These are phyloP conservation scores for Matsumurasca onukii DNA, from an alignment of 1,140 invertebrate species.

Conservation along the genomic window DNA sequence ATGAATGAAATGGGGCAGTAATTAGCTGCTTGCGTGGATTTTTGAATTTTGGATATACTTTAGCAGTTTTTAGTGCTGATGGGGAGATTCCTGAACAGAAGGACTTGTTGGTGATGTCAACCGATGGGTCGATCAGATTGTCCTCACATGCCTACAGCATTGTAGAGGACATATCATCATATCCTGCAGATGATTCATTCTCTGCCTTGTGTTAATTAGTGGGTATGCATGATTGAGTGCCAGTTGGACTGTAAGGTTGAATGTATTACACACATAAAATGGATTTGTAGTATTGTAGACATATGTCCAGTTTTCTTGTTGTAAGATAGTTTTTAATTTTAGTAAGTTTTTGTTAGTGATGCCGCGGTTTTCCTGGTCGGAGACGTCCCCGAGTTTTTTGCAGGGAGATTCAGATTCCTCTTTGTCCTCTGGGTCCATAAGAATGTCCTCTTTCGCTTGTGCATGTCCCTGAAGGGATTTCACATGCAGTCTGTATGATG, in stretches of 20 bases:
- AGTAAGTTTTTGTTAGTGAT: background rate
- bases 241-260: background rate
- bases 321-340: background rate
- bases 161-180: background rate
- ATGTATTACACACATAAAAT: background rate
- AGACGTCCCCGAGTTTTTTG: no score
- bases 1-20: background rate
- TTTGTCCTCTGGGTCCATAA: no score
- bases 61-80: background rate
- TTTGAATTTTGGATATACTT: background rate
- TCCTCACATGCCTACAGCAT: background rate
- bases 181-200: background rate
- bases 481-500: no score
- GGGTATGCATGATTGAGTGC: background rate
- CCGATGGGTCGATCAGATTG: background rate
- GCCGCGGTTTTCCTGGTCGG: no score
- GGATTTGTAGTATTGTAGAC: background rate
- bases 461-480: no score
- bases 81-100: background rate
- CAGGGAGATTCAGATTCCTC: no score
- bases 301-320: constrained; percentile 5
- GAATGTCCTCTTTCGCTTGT: no score
- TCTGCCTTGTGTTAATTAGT: background rate
- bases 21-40: background rate
- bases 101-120: background rate